Conservation (phyloP, 1,140 invertebrate genomes). For the Manduca sexta region DNA sequence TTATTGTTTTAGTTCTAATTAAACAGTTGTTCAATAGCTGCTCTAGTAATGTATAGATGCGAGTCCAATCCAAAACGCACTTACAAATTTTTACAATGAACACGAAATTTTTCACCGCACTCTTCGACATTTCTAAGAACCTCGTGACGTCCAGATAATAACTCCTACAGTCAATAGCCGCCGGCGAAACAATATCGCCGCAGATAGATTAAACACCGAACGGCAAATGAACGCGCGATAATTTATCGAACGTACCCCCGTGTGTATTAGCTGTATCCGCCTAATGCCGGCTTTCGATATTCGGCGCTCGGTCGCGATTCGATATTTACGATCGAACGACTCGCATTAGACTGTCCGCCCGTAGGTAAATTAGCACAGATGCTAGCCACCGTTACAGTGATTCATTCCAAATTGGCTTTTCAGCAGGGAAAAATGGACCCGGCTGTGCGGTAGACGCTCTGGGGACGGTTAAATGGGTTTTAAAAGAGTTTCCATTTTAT, state of each 20-base stretch:
- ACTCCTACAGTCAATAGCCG: slow-evolving; percentile 33
- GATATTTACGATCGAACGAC: slow-evolving; percentile 65
- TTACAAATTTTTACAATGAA: no score
- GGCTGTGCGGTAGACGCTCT: slow-evolving; percentile 51
- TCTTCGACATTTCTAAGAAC: no score
- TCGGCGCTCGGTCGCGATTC: slow-evolving; percentile 67
- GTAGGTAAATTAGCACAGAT: slow-evolving; percentile 74
- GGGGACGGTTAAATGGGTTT: slow-evolving; percentile 65
- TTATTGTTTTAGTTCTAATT: no score
- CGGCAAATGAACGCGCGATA: slow-evolving; percentile 72
- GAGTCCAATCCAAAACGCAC: no score
- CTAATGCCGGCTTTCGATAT: slow-evolving; percentile 72
- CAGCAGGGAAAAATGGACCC: slow-evolving; percentile 57
- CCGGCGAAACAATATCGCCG: slow-evolving; percentile 38
- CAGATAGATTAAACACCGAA: slow-evolving; percentile 73
- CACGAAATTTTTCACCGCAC: background rate
- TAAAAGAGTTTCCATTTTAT: slow-evolving; percentile 55
- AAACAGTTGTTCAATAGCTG: no score
- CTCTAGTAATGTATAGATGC: no score
- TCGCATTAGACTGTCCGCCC: slow-evolving; percentile 70
- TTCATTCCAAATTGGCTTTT: slow-evolving; percentile 73
- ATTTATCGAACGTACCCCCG: slow-evolving; percentile 71
- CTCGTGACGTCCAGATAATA: slow-evolving; percentile 4
- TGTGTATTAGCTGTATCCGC: slow-evolving; percentile 72
- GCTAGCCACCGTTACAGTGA: slow-evolving; percentile 68